Percentiles rank a stretch among this genome's conserved stretches.
These are phyloP conservation scores for Ceramica pisi DNA, from an alignment of 2,888 invertebrate species.

Conservation along the genomic window DNA sequence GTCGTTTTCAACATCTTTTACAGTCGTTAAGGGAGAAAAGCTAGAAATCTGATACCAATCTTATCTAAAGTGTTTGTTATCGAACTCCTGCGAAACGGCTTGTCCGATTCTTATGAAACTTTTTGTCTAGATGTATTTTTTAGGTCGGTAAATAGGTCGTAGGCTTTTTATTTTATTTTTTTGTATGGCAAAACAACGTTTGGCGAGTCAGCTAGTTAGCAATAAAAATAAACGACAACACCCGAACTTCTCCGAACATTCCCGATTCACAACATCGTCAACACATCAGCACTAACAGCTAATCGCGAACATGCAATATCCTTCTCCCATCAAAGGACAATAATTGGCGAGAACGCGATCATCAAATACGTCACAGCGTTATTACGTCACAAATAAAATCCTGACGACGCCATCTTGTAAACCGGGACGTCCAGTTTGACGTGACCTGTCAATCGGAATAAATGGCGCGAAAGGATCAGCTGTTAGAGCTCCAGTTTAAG, in stretches of 20 bases:
- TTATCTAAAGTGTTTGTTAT: no score
- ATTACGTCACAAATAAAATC: conserved; percentile 67
- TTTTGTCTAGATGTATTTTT: no score
- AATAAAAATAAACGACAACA: background rate
- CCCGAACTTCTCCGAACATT: background rate
- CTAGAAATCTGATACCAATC: no score
- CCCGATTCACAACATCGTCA: background rate
- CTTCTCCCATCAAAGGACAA: conserved; percentile 35
- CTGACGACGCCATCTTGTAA: conserved; percentile 66
- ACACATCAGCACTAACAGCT: conserved; percentile 9
- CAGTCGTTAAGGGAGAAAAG: no score
- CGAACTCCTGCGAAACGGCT: no score
- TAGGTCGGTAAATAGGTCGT: no score
- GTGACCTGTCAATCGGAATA: conserved; percentile 60
- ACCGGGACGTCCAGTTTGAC: conserved; percentile 57
- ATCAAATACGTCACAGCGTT: conserved; percentile 56
- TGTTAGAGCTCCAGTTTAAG: conserved; percentile 62
- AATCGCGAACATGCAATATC: conserved; percentile 36
- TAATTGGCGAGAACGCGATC: conserved; percentile 43
- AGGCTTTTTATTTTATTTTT: no score
- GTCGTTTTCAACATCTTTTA: no score
- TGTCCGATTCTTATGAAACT: no score
- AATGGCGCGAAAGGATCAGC: conserved; percentile 55
- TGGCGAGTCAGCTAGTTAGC: no score
- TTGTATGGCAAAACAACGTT: no score